Evolutionary conservation across 2,888 invertebrate genomes (phyloP).

Genomic region (Serrognathus titanus): DNA sequence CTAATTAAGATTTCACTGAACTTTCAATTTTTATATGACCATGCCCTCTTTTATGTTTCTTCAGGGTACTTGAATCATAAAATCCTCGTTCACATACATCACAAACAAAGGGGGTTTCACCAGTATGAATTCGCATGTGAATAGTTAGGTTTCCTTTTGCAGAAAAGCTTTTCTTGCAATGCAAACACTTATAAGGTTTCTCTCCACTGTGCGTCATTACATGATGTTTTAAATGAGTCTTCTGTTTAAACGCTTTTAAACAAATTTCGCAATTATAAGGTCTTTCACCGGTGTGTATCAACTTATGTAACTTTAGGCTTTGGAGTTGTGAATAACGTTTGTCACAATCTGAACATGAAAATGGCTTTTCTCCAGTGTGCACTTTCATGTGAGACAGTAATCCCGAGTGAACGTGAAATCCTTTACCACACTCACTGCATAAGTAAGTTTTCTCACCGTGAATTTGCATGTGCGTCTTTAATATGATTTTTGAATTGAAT

Average conservation of each 20-base stretch:
- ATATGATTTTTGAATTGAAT: neutral
- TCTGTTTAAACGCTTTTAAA: conserved; percentile 17
- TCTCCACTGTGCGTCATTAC: conserved; percentile 22
- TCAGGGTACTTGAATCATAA: conserved; percentile 26
- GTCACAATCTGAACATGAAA: conserved; percentile 35
- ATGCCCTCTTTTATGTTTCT: conserved; percentile 24
- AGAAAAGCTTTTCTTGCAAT: conserved; percentile 21
- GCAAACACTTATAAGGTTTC: conserved; percentile 17
- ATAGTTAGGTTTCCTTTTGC: conserved; percentile 24
- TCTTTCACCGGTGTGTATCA: conserved; percentile 38
- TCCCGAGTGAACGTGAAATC: conserved; percentile 11
- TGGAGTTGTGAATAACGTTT: conserved; percentile 19
- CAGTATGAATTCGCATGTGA: conserved; percentile 26
- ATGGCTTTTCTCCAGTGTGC: conserved; percentile 38
- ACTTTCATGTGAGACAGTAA: conserved; percentile 21
- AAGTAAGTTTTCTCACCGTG: conserved; percentile 14
- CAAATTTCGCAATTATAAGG: conserved; percentile 27
- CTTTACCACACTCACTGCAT: conserved; percentile 21
- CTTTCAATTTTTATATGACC: too few relatives aligned
- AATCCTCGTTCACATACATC: conserved; percentile 24
- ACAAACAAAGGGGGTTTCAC: conserved; percentile 28
- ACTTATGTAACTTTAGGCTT: conserved; percentile 33
- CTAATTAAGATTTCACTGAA: too few relatives aligned
- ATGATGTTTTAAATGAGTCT: conserved; percentile 20
- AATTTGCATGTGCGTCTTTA: conserved; percentile 6